Evolutionary conservation across 1,140 invertebrate genomes (phyloP).

Genomic region (Aethina tumida): DNA sequence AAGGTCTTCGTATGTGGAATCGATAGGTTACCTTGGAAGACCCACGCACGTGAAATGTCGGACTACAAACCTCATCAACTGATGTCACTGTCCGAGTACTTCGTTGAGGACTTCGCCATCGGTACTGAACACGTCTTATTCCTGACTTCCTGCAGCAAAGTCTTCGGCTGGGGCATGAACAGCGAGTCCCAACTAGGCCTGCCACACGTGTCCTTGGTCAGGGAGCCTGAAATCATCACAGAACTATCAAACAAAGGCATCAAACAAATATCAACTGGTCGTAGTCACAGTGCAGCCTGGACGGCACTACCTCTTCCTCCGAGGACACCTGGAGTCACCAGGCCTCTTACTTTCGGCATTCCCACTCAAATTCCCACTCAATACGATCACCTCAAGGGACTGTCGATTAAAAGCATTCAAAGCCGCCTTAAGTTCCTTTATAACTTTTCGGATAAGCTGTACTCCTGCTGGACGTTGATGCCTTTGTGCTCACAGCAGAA

Average conservation of each 20-base stretch:
- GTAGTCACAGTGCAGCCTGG: constrained; percentile 57
- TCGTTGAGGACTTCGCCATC: constrained; percentile 50
- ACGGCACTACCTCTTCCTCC: constrained; percentile 43
- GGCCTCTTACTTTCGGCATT: constrained; percentile 41
- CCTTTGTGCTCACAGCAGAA: constrained; percentile 40
- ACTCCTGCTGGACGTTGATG: constrained; percentile 52
- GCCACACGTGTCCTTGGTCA: constrained; percentile 43
- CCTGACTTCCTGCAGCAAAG: constrained; percentile 46
- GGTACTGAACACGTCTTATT: constrained; percentile 55
- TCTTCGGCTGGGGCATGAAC: constrained; percentile 58
- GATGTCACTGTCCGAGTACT: constrained; percentile 38
- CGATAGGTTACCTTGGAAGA: constrained; percentile 50
- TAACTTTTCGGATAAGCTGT: constrained; percentile 54
- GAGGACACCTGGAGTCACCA: constrained; percentile 39
- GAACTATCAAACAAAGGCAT: constrained; percentile 47
- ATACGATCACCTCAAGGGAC: constrained; percentile 44
- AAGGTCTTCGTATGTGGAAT: constrained; percentile 52
- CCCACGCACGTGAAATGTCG: constrained; percentile 35
- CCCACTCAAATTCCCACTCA: constrained; percentile 46
- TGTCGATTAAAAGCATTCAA: constrained; percentile 43
- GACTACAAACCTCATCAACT: constrained; percentile 36
- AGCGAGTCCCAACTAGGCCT: constrained; percentile 53
- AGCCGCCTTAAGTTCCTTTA: constrained; percentile 49
- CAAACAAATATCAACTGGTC: constrained; percentile 49
- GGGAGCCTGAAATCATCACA: constrained; percentile 46